phyloP scores from a whole-genome alignment of 1,140 invertebrate genomes.

The Drosophila watanabei region DNA sequence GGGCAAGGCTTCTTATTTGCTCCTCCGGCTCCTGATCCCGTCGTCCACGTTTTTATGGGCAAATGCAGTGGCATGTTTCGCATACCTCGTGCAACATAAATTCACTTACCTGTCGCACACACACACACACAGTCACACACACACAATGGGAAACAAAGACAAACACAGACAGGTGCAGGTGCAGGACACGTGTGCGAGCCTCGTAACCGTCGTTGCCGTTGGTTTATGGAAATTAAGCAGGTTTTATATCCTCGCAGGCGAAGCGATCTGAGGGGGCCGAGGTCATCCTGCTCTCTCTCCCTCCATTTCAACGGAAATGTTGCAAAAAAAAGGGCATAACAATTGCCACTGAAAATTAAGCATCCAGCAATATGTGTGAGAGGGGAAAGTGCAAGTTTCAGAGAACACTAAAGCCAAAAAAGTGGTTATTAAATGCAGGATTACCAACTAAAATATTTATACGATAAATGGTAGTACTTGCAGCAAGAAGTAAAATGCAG shows the following conservation, averaged over 20 bases:
- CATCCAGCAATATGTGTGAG: background rate
- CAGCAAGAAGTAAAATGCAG: no score
- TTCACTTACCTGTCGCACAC: conserved; percentile 75
- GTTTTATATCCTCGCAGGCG: conserved; percentile 32
- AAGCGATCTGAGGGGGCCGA: conserved; percentile 17
- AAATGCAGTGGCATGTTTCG: conserved; percentile 80
- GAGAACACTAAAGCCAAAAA: background rate
- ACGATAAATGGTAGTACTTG: background rate
- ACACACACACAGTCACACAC: background rate
- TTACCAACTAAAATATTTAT: background rate
- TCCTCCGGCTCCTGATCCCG: conserved; percentile 25
- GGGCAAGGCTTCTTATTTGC: conserved; percentile 20
- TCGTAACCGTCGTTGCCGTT: conserved; percentile 57
- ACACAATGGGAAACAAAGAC: conserved; percentile 11
- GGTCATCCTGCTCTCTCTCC: background rate
- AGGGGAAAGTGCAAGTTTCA: background rate
- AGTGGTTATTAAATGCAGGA: background rate
- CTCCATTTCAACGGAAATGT: conserved; percentile 2
- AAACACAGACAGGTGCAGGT: conserved; percentile 1
- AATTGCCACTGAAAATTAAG: conserved; percentile 8
- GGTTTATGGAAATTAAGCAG: conserved; percentile 74
- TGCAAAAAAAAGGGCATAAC: conserved; percentile 6
- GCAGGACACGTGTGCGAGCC: conserved; percentile 45
- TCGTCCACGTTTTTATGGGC: conserved; percentile 65
- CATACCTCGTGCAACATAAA: conserved; percentile 79